Base-by-base conservation (phyloP, 2,888 invertebrate genomes). In the Nemotelus pantherinus region DNA sequence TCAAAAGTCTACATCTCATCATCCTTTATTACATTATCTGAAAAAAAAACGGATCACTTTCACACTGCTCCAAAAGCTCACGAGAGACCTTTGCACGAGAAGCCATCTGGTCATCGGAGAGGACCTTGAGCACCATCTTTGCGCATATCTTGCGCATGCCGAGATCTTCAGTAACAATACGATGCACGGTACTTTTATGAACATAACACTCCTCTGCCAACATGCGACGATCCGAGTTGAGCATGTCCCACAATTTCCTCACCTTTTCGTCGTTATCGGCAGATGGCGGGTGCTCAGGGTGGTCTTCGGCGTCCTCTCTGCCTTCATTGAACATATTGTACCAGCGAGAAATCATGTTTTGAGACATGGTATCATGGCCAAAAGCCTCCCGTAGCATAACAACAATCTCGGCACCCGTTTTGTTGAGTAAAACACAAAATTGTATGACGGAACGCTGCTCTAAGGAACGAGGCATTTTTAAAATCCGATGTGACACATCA, bases 371-470 rank as follows among this genome's bases (percentile, higher is more conserved):
- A 53, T 25, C 25, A 25, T 25, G 25, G 25, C 25, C 25, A 25
- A 1, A 58, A 2, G 5, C 58, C 58, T 58, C 58, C 58, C 2
- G 25, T 58, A 7, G 5, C 25, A 58, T 58, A 58, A 58, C 58
- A n/a, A 1, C 1, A 10, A 25, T n/a, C 58, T 58, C 58, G 58
- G 58, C 58, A n/a, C 58, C 58, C 7, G 58, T 58, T 58, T 58
- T 58, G 58, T 58, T 58, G 58, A 6, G 58, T 58, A 58, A 58
- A 58, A 58, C 58, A 58, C 58, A 58, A 58, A 58, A 58, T 1
- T 58, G 1, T 58, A 58, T 58, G 1, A 1, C 7, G 2, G 1
- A 58, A 58, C 5, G 58, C 58, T 58, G 58, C 1, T 58, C 58
- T 58, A 58, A 58, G 25, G 25, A 25, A 25, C 25, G 25, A 25